A percentile compares a stretch with the other conserved stretches of the same genome.
Evolutionary conservation across 2,888 invertebrate species (phyloP).

Genomic region (Laspeyria flexula): DNA sequence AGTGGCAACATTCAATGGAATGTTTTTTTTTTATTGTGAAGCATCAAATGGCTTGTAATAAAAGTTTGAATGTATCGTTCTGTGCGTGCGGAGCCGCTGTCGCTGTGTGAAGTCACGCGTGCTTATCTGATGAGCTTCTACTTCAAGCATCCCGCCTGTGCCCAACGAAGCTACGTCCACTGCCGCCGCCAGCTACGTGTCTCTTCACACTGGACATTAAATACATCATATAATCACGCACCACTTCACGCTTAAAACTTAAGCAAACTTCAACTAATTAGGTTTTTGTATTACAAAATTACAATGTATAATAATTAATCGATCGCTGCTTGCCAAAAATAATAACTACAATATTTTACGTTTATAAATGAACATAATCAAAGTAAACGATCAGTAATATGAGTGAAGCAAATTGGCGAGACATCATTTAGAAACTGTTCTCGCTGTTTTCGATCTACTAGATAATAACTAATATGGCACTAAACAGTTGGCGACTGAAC

Average conservation of each 20-base stretch:
- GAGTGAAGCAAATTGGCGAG: slow-evolving; percentile 62
- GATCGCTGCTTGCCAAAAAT: slow-evolving; percentile 45
- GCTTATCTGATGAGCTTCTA: slow-evolving; percentile 61
- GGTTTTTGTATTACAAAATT: slow-evolving; percentile 36
- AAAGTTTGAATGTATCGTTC: slow-evolving; percentile 37
- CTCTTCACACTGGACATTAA: slow-evolving; percentile 1
- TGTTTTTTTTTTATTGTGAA: slow-evolving; percentile 28
- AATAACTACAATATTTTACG: too few species aligned
- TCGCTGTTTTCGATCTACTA: slow-evolving; percentile 55
- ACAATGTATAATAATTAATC: too few species aligned
- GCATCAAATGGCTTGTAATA: slow-evolving; percentile 36
- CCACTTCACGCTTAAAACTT: slow-evolving; percentile 10
- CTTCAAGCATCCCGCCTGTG: slow-evolving; percentile 35
- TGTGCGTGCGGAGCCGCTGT: slow-evolving; percentile 26
- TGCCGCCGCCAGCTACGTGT: slow-evolving; percentile 9
- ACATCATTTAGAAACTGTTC: slow-evolving; percentile 48
- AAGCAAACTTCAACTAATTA: slow-evolving; percentile 20
- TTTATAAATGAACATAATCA: too few species aligned
- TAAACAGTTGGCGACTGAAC: slow-evolving; percentile 54
- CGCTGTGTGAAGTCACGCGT: slow-evolving; percentile 60
- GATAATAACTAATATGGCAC: slow-evolving; percentile 68
- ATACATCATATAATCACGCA: slow-evolving; percentile 1
- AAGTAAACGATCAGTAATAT: slow-evolving; percentile 63
- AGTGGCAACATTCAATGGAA: slow-evolving; percentile 5
- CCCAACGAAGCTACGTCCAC: slow-evolving; percentile 21